Percentiles rank a stretch among this genome's conserved stretches.
Conservation (phyloP, 2,888 invertebrate genomes). For the Erynnis tages region DNA sequence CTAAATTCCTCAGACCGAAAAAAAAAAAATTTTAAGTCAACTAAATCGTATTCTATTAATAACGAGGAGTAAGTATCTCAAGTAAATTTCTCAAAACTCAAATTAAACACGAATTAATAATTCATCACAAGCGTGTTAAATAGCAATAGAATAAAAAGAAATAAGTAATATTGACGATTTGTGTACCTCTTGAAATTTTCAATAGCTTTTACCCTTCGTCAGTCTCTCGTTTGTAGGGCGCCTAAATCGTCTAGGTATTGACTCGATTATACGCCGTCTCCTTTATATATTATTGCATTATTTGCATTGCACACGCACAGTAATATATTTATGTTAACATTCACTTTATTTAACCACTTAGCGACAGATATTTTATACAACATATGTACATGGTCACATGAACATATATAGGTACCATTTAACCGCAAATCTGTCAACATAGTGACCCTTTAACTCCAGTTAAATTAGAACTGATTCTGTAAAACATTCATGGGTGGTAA, state of each 20-base stretch:
- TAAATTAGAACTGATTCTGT: not conserved
- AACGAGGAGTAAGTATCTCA: too few relatives aligned
- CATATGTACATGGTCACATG: slow-evolving; percentile 18
- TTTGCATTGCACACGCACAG: slow-evolving; percentile 28
- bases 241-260: slow-evolving; percentile 39
- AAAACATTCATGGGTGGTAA: too few relatives aligned
- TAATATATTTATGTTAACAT: slow-evolving; percentile 27
- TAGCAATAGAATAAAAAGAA: too few relatives aligned
- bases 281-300: slow-evolving; percentile 31
- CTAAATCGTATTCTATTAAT: too few relatives aligned
- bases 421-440: slow-evolving; percentile 14
- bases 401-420: slow-evolving; percentile 6
- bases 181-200: too few relatives aligned
- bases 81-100: too few relatives aligned
- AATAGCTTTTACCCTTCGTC: not conserved
- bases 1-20: too few relatives aligned
- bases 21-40: too few relatives aligned
- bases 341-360: slow-evolving; percentile 26
- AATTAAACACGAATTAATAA: too few relatives aligned
- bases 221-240: slow-evolving; percentile 2
- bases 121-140: too few relatives aligned
- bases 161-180: too few relatives aligned
- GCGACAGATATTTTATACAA: slow-evolving; percentile 21
- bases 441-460: not conserved
- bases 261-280: slow-evolving; percentile 44